Evolutionary conservation across 2,888 invertebrate species (phyloP).

Genomic region (Balanococcus diminutus): DNA sequence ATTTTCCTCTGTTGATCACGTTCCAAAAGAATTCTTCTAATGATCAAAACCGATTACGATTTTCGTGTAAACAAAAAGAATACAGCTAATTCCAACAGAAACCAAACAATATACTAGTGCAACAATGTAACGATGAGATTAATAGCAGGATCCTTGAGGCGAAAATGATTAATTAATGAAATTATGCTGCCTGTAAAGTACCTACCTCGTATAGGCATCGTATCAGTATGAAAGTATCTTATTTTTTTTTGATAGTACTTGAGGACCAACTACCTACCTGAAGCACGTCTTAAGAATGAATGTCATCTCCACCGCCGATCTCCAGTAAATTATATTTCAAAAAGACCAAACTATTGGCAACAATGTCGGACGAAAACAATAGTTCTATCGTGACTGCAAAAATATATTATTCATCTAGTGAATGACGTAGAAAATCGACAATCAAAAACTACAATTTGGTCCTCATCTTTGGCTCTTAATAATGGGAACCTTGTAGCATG

Average conservation of each 20-base stretch:
- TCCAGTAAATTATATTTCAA: neutral
- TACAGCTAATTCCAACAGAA: neutral
- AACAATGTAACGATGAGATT: neutral
- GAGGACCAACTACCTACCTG: neutral
- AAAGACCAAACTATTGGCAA: neutral
- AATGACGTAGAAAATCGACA: neutral
- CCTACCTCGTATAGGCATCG: neutral
- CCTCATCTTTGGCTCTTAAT: neutral
- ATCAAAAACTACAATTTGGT: neutral
- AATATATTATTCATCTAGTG: conserved; percentile 2
- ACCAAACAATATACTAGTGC: neutral
- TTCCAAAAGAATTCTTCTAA: neutral
- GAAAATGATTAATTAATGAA: neutral
- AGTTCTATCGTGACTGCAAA: neutral
- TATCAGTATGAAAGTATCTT: neutral
- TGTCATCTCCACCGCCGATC: neutral
- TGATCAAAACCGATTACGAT: neutral
- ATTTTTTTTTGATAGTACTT: neutral
- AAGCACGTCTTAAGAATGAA: neutral
- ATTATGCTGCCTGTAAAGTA: neutral
- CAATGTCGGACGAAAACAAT: neutral
- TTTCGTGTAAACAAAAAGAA: neutral
- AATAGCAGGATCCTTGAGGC: neutral
- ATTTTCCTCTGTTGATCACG: neutral
- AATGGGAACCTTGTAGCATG: neutral